Percentiles rank a stretch among this genome's conserved stretches.
These are phyloP conservation scores for Vesta saturnalis DNA, from an alignment of 2,888 invertebrate species.

Conservation along the genomic window DNA sequence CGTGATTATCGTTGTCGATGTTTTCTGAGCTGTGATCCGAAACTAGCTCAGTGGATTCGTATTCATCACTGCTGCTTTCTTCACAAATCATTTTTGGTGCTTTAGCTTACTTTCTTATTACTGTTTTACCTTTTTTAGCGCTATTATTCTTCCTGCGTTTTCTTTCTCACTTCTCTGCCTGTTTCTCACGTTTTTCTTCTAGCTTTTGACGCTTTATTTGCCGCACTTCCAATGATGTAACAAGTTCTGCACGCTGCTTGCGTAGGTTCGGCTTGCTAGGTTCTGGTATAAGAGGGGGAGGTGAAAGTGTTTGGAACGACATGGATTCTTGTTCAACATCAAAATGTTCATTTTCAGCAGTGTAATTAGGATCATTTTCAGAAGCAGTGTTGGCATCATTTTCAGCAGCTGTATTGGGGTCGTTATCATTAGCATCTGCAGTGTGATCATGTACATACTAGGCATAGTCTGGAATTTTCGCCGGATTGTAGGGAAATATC, in stretches of 20 bases:
- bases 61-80: constrained; percentile 15
- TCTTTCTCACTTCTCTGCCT: neutral
- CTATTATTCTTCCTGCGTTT: constrained; percentile 7
- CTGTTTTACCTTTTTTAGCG: constrained; percentile 20
- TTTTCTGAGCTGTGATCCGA: constrained; percentile 20
- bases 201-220: neutral
- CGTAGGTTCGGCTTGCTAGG: neutral
- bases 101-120: constrained; percentile 22
- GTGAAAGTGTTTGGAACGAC: constrained; percentile 16
- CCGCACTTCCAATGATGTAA: constrained; percentile 1
- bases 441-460: neutral
- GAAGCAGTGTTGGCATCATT: neutral
- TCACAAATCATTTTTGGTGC: constrained; percentile 18
- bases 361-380: constrained; percentile 9
- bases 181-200: constrained; percentile 9
- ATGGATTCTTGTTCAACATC: neutral
- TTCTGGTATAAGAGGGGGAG: neutral
- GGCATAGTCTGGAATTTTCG: neutral
- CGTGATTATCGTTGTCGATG: constrained; percentile 15
- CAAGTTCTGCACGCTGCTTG: neutral
- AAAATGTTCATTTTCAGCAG: constrained; percentile 1
- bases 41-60: constrained; percentile 16
- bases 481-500: no score
- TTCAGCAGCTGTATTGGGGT: constrained; percentile 5
- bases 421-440: neutral